phyloP scores from a whole-genome alignment of 2,888 invertebrate genomes.

The Ceriagrion tenellum region DNA sequence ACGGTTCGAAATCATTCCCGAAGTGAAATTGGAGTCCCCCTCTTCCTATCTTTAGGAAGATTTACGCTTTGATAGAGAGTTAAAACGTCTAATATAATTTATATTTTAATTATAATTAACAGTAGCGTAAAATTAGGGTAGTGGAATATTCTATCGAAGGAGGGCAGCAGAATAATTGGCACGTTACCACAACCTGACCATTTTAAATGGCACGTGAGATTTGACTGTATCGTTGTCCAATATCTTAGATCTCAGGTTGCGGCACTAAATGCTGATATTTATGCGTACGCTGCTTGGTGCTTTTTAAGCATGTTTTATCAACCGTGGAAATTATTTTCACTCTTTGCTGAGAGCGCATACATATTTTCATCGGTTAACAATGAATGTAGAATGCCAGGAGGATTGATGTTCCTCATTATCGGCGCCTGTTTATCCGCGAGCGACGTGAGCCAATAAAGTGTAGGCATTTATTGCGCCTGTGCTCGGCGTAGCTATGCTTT shows the following conservation, averaged over 20 bases:
- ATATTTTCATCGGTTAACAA: not conserved
- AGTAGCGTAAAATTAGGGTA: not conserved
- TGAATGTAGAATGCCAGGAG: not conserved
- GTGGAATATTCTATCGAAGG: not conserved
- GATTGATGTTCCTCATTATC: not conserved
- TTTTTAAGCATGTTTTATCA: not conserved
- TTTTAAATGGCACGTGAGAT: no score
- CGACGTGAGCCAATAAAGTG: not conserved
- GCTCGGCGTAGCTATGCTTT: not conserved
- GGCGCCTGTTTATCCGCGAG: not conserved
- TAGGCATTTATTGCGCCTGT: not conserved
- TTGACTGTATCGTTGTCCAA: not conserved
- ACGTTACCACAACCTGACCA: not conserved
- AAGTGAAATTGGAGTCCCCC: not conserved
- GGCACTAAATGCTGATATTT: not conserved
- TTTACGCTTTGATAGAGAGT: no score
- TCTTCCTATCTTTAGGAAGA: not conserved
- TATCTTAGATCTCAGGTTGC: not conserved
- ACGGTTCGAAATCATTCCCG: not conserved
- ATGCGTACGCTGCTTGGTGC: not conserved
- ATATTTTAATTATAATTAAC: not conserved
- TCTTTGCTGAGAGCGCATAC: not conserved
- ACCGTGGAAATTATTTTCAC: not conserved
- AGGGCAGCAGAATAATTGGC: not conserved
- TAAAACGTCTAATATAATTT: not conserved